Evolutionary conservation across 2,888 invertebrate genomes (phyloP).

Genomic region (Amphipyra tragopoginis): DNA sequence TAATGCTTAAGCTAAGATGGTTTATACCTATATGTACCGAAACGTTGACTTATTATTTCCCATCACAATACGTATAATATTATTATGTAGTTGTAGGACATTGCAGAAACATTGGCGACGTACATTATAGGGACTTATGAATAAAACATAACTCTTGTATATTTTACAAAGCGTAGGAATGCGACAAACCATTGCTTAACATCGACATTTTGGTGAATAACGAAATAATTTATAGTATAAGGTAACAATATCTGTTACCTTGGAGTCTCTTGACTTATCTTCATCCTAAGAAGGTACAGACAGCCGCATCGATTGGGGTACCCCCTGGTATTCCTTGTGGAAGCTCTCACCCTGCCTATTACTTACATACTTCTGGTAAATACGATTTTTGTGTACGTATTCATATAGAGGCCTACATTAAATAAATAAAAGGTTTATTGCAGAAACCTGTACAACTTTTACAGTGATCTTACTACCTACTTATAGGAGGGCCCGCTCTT

Average conservation of each 20-base stretch:
- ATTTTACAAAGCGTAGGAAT: constrained; percentile 56
- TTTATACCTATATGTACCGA: background rate
- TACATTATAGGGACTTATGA: constrained; percentile 69
- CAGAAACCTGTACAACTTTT: too few species aligned
- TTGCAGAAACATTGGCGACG: constrained; percentile 64
- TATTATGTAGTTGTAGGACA: constrained; percentile 57
- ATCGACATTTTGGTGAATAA: constrained; percentile 46
- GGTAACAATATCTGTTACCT: background rate
- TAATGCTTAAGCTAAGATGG: too few species aligned
- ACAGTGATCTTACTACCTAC: too few species aligned
- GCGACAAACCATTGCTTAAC: constrained; percentile 47
- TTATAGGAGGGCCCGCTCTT: too few species aligned
- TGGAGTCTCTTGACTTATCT: background rate
- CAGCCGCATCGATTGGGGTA: too few species aligned
- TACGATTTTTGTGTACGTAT: too few species aligned
- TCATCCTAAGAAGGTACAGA: too few species aligned
- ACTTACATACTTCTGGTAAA: too few species aligned
- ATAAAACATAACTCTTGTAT: constrained; percentile 70
- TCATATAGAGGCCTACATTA: too few species aligned
- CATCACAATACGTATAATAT: constrained; percentile 51
- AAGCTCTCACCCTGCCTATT: too few species aligned
- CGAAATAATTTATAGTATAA: background rate
- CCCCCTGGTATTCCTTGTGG: too few species aligned
- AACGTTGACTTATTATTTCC: constrained; percentile 35
- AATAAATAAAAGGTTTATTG: too few species aligned